Percentiles rank a stretch among this genome's conserved stretches.
These are phyloP conservation scores for Drosophila baimaii DNA, from an alignment of 1,140 invertebrate species.

Conservation along the genomic window DNA sequence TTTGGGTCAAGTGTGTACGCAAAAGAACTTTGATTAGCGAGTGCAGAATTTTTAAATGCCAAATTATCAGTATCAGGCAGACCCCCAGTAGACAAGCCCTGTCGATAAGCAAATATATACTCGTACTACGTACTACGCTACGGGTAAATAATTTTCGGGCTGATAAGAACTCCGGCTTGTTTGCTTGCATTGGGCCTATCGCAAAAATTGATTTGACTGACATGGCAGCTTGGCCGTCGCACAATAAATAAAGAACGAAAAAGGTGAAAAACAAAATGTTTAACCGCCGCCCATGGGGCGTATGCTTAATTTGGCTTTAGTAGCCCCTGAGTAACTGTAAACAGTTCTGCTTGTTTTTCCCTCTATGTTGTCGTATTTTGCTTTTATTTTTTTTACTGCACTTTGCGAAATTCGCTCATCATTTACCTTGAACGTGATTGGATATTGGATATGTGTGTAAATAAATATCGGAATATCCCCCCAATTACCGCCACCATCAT, in stretches of 20 bases:
- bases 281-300: conserved; percentile 11
- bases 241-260: conserved; percentile 21
- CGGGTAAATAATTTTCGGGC: conserved; percentile 1
- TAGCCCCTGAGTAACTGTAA: conserved; percentile 14
- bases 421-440: conserved; percentile 80
- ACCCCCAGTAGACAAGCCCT: conserved; percentile 45
- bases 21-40: conserved; percentile 53
- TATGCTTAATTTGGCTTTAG: conserved; percentile 22
- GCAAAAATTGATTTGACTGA: conserved; percentile 32
- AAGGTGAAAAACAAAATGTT: conserved; percentile 26
- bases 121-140: conserved; percentile 13
- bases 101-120: conserved; percentile 38
- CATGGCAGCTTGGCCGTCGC: not conserved
- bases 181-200: conserved; percentile 31
- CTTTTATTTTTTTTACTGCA: not conserved
- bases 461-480: conserved; percentile 16
- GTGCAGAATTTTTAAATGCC: conserved; percentile 38
- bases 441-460: conserved; percentile 55
- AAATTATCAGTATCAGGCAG: conserved; percentile 35
- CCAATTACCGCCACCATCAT: not conserved
- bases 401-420: conserved; percentile 44
- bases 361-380: not conserved
- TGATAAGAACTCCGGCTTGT: conserved; percentile 22
- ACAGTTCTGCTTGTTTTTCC: not conserved
- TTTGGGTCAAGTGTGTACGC: conserved; percentile 70